Evolutionary conservation across 92 coral and sea anemone species (phyloP), one percentile per base, ranked within the genome.

Genomic region (Desmophyllum pertusum): DNA sequence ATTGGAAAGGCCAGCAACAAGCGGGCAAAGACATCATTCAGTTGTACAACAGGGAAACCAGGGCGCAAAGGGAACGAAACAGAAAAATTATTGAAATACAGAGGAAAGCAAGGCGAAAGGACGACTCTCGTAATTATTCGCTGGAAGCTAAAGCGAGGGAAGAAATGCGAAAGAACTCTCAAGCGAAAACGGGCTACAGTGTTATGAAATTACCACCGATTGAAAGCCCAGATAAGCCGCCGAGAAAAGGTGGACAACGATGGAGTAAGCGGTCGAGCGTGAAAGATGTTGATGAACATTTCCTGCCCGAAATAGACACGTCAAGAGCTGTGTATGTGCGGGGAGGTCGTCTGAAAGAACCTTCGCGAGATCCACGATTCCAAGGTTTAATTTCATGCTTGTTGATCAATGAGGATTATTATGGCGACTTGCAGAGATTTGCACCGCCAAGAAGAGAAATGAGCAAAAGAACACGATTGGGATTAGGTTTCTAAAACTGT

Each of bases 291-390:
- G 71, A 83, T 59, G 77, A 53, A 67, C 74, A 55, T 33, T 80
- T 86, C 40, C 43, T 84, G 55, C 87, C 87, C 3, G 51, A 75
- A n/a, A 84, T 84, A 1, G 39, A 72, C 9, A 64, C 25, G 13
- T 65, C 64, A 35, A 84, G 64, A 18, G 59, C 21, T 31, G 2
- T 39, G 37, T 23, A 73, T 69, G 6, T 21, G 36, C 52, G 45
- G 18, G 63, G 29, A 25, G 40, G 6, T 2, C 39, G 57, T 42
- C 35, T 21, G n/a, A 69, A 61, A 18, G 92, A 85, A 0, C 94
- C 97, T 23, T 86, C 89, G 15, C 75, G 85, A 35, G 97, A 93
- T 73, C 94, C 97, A 38, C 53, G 97, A 43, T 93, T 93, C 76
- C 79, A 88, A 63, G 81, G 92, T 15, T 72, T 93, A 23, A 70